These are phyloP conservation scores for Lethrus apterus DNA, from an alignment of 1,140 invertebrate genomes.

Conservation along the genomic window DNA sequence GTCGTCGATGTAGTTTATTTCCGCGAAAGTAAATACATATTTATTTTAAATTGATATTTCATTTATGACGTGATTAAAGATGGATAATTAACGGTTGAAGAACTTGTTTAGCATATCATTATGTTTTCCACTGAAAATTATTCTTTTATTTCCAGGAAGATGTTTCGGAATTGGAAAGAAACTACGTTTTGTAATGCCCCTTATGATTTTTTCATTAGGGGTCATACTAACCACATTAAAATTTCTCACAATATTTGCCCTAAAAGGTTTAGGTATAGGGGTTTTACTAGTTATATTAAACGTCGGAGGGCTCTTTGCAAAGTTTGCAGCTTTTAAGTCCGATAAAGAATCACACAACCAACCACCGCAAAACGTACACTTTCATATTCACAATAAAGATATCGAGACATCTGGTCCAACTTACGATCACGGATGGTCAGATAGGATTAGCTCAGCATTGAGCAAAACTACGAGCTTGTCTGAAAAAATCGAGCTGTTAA, in stretches of 20 bases:
- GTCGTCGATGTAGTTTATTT: no score
- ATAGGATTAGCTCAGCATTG: conserved; percentile 18
- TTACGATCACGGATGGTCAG: conserved; percentile 13
- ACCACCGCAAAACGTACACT: conserved; percentile 22
- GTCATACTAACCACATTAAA: conserved; percentile 31
- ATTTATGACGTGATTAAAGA: no score
- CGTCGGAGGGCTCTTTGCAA: conserved; percentile 25
- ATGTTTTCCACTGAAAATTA: no score
- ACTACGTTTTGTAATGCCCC: conserved; percentile 27
- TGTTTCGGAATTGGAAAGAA: conserved; percentile 30
- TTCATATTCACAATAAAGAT: conserved; percentile 25
- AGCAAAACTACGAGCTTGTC: conserved; percentile 11
- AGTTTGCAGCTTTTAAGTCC: conserved; percentile 19
- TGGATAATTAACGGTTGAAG: no score
- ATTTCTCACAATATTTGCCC: conserved; percentile 30
- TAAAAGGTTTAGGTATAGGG: conserved; percentile 36
- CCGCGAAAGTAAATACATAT: no score
- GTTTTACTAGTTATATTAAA: conserved; percentile 26
- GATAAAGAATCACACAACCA: conserved; percentile 2
- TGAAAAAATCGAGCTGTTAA: conserved; percentile 21
- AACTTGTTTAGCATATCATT: no score
- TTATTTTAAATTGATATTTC: no score
- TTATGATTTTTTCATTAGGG: conserved; percentile 30
- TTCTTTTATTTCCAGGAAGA: conserved; percentile 27
- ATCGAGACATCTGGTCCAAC: conserved; percentile 1